Base-by-base conservation (phyloP, 2,888 invertebrate genomes). In the Drosophila limbata region DNA sequence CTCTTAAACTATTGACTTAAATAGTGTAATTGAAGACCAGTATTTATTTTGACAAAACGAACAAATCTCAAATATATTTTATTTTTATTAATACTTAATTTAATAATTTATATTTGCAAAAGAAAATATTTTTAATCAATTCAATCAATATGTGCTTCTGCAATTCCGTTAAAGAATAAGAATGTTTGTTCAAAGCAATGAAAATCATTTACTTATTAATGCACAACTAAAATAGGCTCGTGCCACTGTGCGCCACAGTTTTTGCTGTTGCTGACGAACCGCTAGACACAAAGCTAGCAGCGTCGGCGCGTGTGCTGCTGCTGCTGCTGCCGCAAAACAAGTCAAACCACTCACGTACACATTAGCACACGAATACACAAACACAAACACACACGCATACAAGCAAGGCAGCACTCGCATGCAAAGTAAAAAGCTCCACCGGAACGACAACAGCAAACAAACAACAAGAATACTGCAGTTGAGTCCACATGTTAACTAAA, bases 321-420 rank as follows among this genome's bases (percentile, higher is more conserved):
- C 68, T 50, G 50, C 77, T 84, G 84, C 44, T 44, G 44, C 44
- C 84, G 71, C 85, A 85, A 85, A 85, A 85, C 85, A 88, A 85
- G 85, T 85, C 85, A 85, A 85, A 85, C 85, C 85, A 88, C 85
- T 85, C 75, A 75, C 82, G 57, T 77, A 78, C 44, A 77, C 79
- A 37, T 35, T 42, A 50, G 17, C 44, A 39, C 47, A 37, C 62
- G 39, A 39, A 62, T 31, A 45, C 15, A 33, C 28, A 28, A 0
- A 37, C 37, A 56, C 44, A 64, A 53, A 47, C 48, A 33, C 15
- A 25, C 44, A 66, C 21, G 48, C 37, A 44, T 8, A 37, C 59
- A 67, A 33, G 39, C 68, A 66, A 33, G 35, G 42, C 37, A 19
- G 72, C 66, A 65, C 57, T 74, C 47, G 61, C 57, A 71, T 65